These are phyloP conservation scores for Neosilurus hyrtlii DNA, from an alignment of 2,797 vertebrate species.

Conservation along the genomic window DNA sequence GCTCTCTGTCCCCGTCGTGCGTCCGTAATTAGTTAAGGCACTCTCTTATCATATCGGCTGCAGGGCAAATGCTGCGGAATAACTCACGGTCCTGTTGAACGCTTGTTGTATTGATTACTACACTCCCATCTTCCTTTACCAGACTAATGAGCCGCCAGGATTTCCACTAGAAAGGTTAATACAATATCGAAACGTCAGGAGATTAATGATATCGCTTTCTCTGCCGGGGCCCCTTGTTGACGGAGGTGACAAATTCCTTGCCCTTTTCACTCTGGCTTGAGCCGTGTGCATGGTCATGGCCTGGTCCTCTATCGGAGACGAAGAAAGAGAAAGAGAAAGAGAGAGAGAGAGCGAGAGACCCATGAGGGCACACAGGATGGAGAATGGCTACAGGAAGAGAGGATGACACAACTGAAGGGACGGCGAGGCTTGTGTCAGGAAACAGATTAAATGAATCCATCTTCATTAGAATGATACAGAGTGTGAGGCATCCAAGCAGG, in stretches of 20 bases:
- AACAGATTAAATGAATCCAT: slow-evolving; percentile 80
- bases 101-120: slow-evolving; percentile 78
- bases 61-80: slow-evolving; percentile 64
- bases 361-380: neutral
- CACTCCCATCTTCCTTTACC: slow-evolving; percentile 64
- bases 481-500: slow-evolving; percentile 22
- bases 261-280: slow-evolving; percentile 71
- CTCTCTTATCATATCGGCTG: slow-evolving; percentile 57
- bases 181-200: slow-evolving; percentile 84
- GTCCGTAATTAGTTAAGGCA: slow-evolving; percentile 60
- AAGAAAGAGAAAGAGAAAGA: neutral
- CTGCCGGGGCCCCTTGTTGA: slow-evolving; percentile 63
- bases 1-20: slow-evolving; percentile 44
- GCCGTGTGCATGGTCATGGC: slow-evolving; percentile 4
- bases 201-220: slow-evolving; percentile 79
- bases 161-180: slow-evolving; percentile 81
- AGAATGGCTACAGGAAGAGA: slow-evolving; percentile 44
- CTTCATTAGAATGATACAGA: slow-evolving; percentile 74
- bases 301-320: neutral
- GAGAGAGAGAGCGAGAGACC: slow-evolving; percentile 1
- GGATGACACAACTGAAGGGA: slow-evolving; percentile 39
- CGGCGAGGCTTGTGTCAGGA: slow-evolving; percentile 65
- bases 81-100: slow-evolving; percentile 67
- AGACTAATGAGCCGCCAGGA: slow-evolving; percentile 77
- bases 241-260: slow-evolving; percentile 79